phyloP scores from a whole-genome alignment of 2,113 vertebrate genomes.

The Micronycteris hirsuta region DNA sequence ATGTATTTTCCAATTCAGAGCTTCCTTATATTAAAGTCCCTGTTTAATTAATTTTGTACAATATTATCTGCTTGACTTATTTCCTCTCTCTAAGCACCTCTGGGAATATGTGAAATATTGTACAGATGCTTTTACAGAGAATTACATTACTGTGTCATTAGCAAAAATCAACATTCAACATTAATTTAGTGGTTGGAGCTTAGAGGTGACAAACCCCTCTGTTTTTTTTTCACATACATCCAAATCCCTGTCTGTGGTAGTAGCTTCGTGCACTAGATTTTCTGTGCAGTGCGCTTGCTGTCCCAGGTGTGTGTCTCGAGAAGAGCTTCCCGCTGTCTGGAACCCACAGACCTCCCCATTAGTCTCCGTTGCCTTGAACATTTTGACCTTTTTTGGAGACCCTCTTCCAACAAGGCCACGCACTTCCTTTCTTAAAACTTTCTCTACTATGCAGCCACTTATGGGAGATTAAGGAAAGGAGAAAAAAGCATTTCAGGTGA shows the following conservation, averaged over 20 bases:
- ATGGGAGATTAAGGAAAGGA: background rate
- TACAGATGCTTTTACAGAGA: constrained; percentile 55
- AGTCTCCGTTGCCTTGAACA: background rate
- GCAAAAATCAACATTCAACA: constrained; percentile 40
- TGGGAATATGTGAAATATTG: constrained; percentile 56
- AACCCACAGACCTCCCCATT: background rate
- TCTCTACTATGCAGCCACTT: background rate
- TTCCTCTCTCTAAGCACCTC: constrained; percentile 12
- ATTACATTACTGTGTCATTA: constrained; percentile 53
- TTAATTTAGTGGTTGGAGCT: constrained; percentile 40
- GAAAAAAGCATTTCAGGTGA: background rate
- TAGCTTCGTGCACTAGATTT: background rate
- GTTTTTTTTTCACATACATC: background rate
- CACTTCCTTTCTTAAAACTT: background rate
- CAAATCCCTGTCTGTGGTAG: background rate
- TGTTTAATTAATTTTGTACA: constrained; percentile 68
- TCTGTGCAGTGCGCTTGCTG: background rate
- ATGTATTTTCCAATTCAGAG: constrained; percentile 36
- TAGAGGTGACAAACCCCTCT: background rate
- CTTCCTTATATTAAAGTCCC: constrained; percentile 40
- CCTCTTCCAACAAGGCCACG: background rate
- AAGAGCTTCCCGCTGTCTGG: background rate
- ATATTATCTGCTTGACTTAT: constrained; percentile 53
- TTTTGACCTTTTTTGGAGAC: background rate
- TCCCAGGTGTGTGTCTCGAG: background rate